These are phyloP conservation scores for Rallus crepitans DNA, from an alignment of 2,797 vertebrate species.

Conservation along the genomic window DNA sequence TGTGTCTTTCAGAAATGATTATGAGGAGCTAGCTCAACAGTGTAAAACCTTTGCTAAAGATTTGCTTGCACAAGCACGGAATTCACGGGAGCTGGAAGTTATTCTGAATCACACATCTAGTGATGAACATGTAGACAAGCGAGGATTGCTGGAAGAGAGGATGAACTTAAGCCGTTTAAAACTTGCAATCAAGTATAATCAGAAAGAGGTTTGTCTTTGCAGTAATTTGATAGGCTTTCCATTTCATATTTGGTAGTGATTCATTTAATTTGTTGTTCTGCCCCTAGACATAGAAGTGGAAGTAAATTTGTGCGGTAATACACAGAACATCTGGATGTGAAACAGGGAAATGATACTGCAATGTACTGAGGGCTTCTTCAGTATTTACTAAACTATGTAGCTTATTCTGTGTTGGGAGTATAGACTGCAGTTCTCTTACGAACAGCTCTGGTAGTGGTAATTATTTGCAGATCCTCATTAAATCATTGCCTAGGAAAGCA, in stretches of 20 bases:
- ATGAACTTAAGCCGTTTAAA: conserved; percentile 98
- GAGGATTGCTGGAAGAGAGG: conserved; percentile 94
- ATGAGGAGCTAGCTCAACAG: conserved; percentile 96
- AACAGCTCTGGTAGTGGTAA: background rate
- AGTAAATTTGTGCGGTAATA: background rate
- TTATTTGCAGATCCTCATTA: background rate
- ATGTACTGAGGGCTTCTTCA: background rate
- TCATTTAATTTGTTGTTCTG: background rate
- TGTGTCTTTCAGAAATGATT: conserved; percentile 90
- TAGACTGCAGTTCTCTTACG: background rate
- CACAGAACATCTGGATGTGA: background rate
- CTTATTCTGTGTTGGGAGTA: background rate
- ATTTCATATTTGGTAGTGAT: background rate
- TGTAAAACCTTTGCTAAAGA: conserved; percentile 99
- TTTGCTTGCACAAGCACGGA: conserved; percentile 96
- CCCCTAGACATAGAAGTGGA: background rate
- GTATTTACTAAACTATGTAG: background rate
- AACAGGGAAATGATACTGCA: background rate
- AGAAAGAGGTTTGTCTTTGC: conserved; percentile 90
- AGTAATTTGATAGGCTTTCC: background rate
- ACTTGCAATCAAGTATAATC: conserved; percentile 98
- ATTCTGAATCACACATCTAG: conserved; percentile 96
- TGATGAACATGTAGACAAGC: conserved; percentile 93
- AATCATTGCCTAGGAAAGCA: background rate
- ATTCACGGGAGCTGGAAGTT: conserved; percentile 96